Conservation (phyloP, 2,888 invertebrate genomes). For the Cremastobaeus sp. region DNA sequence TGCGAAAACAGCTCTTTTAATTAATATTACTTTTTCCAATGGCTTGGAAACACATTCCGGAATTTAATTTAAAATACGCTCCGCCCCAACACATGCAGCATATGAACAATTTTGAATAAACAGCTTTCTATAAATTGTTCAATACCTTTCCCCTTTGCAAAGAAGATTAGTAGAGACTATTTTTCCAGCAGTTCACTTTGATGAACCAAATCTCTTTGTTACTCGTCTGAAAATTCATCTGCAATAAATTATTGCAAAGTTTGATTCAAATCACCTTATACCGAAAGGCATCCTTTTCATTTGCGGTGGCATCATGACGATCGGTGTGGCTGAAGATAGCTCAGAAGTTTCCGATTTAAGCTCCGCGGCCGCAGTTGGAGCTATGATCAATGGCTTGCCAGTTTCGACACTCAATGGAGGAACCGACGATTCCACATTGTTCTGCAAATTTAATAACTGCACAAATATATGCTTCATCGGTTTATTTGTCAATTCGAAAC, state of each 20-base stretch:
- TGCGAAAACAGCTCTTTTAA: no score
- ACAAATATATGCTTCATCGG: neutral
- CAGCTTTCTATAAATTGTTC: no score
- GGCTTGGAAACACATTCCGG: no score
- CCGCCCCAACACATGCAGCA: no score
- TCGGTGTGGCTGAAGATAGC: slow-evolving; percentile 36
- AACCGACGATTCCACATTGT: slow-evolving; percentile 16
- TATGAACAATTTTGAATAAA: no score
- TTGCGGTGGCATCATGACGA: slow-evolving; percentile 46
- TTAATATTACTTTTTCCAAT: no score
- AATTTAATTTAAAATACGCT: no score
- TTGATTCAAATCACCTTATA: slow-evolving; percentile 38
- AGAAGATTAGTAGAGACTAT: no score
- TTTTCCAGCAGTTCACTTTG: no score
- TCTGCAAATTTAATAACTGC: slow-evolving; percentile 19
- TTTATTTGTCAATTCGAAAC: no score
- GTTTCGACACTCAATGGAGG: slow-evolving; percentile 29
- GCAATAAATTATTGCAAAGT: slow-evolving; percentile 4
- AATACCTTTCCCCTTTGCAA: no score
- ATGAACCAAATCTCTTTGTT: no score
- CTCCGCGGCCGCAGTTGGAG: slow-evolving; percentile 12
- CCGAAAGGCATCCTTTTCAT: slow-evolving; percentile 53
- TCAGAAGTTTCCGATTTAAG: slow-evolving; percentile 32
- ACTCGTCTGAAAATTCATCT: slow-evolving; percentile 3
- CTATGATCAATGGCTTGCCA: slow-evolving; percentile 26